A percentile compares a stretch with the other conserved stretches of the same genome.
These are phyloP conservation scores for Acholoe squamosa DNA, from an alignment of 2,888 invertebrate genomes.

Conservation along the genomic window DNA sequence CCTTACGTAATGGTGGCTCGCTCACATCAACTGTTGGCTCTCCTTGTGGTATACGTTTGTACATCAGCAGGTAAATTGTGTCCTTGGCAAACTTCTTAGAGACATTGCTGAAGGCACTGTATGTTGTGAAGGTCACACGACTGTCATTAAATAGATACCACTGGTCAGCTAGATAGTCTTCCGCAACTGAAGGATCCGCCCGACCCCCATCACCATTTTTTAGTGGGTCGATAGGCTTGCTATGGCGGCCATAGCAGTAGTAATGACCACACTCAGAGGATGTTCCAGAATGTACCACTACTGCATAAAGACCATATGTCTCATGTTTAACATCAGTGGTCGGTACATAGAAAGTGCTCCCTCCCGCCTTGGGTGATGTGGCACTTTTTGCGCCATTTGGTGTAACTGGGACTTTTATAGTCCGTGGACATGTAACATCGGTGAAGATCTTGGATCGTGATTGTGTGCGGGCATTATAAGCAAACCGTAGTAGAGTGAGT, in stretches of 20 bases:
- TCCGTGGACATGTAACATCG: constrained; percentile 82
- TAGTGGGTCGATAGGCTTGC: constrained; percentile 14
- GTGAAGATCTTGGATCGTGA: constrained; percentile 91
- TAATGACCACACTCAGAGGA: constrained; percentile 94
- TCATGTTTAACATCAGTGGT: constrained; percentile 78
- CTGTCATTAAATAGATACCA: constrained; percentile 94
- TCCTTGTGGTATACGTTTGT: constrained; percentile 79
- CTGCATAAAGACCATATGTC: constrained; percentile 90
- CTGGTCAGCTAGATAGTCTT: constrained; percentile 82
- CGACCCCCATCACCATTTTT: background rate
- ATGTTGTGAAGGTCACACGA: constrained; percentile 85
- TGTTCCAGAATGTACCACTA: constrained; percentile 92
- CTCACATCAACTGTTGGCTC: background rate
- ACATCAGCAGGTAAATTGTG: constrained; percentile 93
- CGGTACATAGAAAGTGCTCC: background rate
- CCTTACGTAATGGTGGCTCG: constrained; percentile 42
- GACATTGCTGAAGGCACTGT: constrained; percentile 76
- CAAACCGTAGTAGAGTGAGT: constrained; percentile 91
- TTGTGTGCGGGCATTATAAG: constrained; percentile 88
- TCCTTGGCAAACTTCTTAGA: constrained; percentile 86
- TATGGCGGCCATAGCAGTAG: constrained; percentile 88
- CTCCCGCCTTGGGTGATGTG: background rate
- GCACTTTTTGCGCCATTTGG: background rate
- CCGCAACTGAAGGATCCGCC: constrained; percentile 66
- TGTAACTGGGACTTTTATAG: constrained; percentile 78